Evolutionary conservation across 2,888 invertebrate species (phyloP).

Genomic region (Drosophila barbarae): DNA sequence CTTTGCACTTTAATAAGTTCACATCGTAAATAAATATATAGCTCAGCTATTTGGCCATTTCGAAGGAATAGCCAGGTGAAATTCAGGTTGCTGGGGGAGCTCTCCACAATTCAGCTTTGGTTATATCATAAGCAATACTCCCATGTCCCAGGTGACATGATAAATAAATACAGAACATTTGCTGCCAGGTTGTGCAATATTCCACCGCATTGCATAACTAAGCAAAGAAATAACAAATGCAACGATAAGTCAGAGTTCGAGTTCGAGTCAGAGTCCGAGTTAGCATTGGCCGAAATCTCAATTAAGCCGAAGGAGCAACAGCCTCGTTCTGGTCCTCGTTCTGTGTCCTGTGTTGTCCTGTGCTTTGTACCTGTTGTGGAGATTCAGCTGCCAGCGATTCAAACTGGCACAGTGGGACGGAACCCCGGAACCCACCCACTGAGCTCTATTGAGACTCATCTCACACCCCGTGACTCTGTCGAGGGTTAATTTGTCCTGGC

Average conservation of each 20-base stretch:
- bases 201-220: conserved; percentile 10
- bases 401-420: conserved; percentile 60
- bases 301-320: conserved; percentile 51
- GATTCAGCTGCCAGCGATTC: conserved; percentile 31
- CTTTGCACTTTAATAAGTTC: conserved; percentile 7
- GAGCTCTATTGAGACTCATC: conserved; percentile 38
- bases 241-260: conserved; percentile 28
- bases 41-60: conserved; percentile 3
- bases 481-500: conserved; percentile 54
- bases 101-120: background rate
- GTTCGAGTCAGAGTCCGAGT: conserved; percentile 15
- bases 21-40: conserved; percentile 9
- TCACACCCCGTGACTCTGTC: conserved; percentile 31
- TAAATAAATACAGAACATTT: conserved; percentile 10
- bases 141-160: conserved; percentile 19
- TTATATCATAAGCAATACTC: background rate
- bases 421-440: conserved; percentile 65
- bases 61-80: background rate
- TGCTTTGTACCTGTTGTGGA: conserved; percentile 57
- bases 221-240: conserved; percentile 2
- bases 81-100: background rate
- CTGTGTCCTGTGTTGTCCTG: conserved; percentile 4
- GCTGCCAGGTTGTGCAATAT: conserved; percentile 11
- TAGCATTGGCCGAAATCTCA: conserved; percentile 27
- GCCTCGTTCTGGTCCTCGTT: conserved; percentile 16